Evolutionary conservation across 2,113 vertebrate species (phyloP), one percentile per base, ranked within the genome.

Genomic region (Muntiacus muntjak): DNA sequence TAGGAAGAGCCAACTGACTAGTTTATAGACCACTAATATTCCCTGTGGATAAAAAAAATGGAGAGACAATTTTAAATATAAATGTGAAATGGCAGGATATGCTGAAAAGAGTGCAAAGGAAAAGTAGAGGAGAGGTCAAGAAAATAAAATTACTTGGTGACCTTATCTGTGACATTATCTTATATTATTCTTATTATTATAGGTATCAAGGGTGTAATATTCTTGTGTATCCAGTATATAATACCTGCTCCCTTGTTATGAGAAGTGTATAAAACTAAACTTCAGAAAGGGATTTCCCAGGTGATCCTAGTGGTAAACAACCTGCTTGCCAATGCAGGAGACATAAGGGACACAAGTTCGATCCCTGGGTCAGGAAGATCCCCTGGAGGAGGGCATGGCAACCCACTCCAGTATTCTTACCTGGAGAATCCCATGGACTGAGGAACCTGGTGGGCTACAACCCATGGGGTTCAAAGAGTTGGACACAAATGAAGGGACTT

Each of bases 271-370:
- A 78, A 89, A 93, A 78, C 13, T 78, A 40, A 91, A 7, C 36
- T 60, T 25, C 23, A 86, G 28, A 96, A 87, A 76, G 40, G 12
- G 71, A 76, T 43, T 76, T 76, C 71, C 71, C 71, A 76, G 71
- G 71, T 76, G 40, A 12, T 14, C 11, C 12, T 26, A 76, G 23
- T 26, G 71, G 71, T 76, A 43, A 14, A 76, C 36, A 76, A 76
- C 12, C 1, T 76, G 11, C 12, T 40, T 76, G 71, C 23, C 71
- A 76, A 43, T 76, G 12, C 40, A 43, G 71, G 3, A 76, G 36
- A 76, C 0, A 1, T 13, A 76, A 76, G 40, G 40, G 40, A 76
- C 23, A 43, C 6, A 0, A 12, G 12, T 76, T 76, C 3, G 0
- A 43, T 43, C 40, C 71, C 71, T 15, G 12, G 71, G 12, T 76